Evolutionary conservation across 2,888 invertebrate species (phyloP).

Genomic region (Theretra japonica): DNA sequence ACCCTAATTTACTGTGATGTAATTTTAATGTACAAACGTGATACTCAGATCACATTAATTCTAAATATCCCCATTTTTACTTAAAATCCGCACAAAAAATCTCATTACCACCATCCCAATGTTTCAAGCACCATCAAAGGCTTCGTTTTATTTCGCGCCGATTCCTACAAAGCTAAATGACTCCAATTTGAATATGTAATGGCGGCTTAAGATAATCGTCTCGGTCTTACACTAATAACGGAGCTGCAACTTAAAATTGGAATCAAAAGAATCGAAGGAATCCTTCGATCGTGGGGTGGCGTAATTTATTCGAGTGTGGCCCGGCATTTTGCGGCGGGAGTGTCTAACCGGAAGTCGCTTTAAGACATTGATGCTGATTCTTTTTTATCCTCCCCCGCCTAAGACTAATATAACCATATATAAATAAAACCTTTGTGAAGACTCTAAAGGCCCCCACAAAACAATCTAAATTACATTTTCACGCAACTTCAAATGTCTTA

Average conservation of each 20-base stretch:
- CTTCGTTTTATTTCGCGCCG: constrained; percentile 83
- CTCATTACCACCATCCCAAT: constrained; percentile 68
- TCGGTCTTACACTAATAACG: constrained; percentile 84
- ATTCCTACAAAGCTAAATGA: constrained; percentile 83
- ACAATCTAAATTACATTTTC: constrained; percentile 86
- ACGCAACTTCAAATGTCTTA: constrained; percentile 85
- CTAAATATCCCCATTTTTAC: constrained; percentile 45
- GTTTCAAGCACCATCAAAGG: constrained; percentile 71
- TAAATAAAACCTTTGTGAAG: constrained; percentile 82
- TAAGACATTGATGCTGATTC: constrained; percentile 85
- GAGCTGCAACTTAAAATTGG: constrained; percentile 77
- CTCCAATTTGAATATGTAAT: constrained; percentile 85
- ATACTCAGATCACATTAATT: neutral
- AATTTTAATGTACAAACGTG: neutral
- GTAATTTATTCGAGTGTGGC: constrained; percentile 84
- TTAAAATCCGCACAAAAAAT: constrained; percentile 49
- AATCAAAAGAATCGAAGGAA: constrained; percentile 83
- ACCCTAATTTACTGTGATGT: too few species aligned
- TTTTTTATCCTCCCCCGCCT: constrained; percentile 83
- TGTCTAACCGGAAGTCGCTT: constrained; percentile 77
- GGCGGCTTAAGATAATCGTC: constrained; percentile 83
- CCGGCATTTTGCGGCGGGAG: constrained; percentile 83
- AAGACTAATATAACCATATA: constrained; percentile 85
- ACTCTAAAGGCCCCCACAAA: constrained; percentile 75
- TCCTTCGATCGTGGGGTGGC: constrained; percentile 79